Percentiles rank a stretch among this genome's conserved stretches.
These are phyloP conservation scores for Crossoptilon crossoptilon DNA, from an alignment of 2,797 vertebrate species.

Conservation along the genomic window DNA sequence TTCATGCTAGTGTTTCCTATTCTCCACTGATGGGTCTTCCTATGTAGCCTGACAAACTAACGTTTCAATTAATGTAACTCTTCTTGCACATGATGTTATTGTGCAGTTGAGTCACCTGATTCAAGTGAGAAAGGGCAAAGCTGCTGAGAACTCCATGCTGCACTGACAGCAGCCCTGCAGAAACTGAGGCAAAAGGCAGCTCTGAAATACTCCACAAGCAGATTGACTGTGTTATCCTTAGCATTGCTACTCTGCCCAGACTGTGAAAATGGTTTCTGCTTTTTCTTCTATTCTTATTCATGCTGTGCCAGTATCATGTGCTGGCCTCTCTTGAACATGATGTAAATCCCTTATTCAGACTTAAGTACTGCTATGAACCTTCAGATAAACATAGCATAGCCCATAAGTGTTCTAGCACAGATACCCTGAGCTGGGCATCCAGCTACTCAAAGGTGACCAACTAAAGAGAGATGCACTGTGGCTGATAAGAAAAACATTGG, in stretches of 20 bases:
- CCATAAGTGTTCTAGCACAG: rapidly evolving
- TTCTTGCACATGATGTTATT: neutral
- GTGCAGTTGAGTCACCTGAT: neutral
- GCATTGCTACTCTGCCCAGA: neutral
- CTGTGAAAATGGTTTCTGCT: neutral
- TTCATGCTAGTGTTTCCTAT: neutral
- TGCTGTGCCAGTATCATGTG: neutral
- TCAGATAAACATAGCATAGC: neutral
- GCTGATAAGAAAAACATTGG: neutral
- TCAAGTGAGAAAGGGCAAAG: neutral
- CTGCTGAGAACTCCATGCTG: rapidly evolving
- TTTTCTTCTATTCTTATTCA: neutral
- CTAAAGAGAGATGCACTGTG: neutral
- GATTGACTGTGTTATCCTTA: neutral
- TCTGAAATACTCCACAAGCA: neutral
- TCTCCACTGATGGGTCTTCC: neutral
- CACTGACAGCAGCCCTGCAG: neutral
- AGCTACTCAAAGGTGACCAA: neutral
- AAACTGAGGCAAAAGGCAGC: neutral
- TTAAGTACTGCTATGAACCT: neutral
- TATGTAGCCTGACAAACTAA: neutral
- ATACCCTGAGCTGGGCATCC: neutral
- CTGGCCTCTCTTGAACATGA: neutral
- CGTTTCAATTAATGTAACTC: neutral
- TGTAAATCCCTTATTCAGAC: neutral